phyloP scores from a whole-genome alignment of 2,888 invertebrate species.

The Nephrotoma appendiculata region DNA sequence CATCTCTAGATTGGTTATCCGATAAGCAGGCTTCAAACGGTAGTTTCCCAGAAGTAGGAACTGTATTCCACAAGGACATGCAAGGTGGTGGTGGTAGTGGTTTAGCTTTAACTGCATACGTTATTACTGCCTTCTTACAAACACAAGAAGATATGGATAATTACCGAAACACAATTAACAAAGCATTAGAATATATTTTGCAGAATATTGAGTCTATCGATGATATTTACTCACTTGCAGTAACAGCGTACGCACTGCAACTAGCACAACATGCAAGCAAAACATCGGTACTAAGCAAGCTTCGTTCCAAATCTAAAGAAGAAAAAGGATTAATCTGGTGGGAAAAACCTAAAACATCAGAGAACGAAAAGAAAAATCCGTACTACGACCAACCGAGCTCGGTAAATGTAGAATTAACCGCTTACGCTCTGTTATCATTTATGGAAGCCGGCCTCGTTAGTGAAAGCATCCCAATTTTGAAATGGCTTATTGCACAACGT shows the following conservation, averaged over 20 bases:
- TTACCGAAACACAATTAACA: slow-evolving; percentile 54
- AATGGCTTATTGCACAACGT: slow-evolving; percentile 58
- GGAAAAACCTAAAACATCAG: slow-evolving; percentile 43
- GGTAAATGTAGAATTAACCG: slow-evolving; percentile 65
- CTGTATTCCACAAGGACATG: slow-evolving; percentile 50
- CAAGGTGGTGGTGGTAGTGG: slow-evolving; percentile 58
- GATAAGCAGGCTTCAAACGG: slow-evolving; percentile 55
- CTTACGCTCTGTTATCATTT: slow-evolving; percentile 69
- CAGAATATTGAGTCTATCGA: slow-evolving; percentile 45
- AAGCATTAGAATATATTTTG: slow-evolving; percentile 61
- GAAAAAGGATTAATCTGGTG: slow-evolving; percentile 62
- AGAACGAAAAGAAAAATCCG: slow-evolving; percentile 44
- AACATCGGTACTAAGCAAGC: slow-evolving; percentile 42
- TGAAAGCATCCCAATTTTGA: slow-evolving; percentile 38
- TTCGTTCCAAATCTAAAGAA: slow-evolving; percentile 37
- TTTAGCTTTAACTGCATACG: slow-evolving; percentile 64
- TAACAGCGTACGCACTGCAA: slow-evolving; percentile 63
- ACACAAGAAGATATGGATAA: slow-evolving; percentile 30
- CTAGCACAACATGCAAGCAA: slow-evolving; percentile 57
- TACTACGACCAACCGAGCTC: slow-evolving; percentile 52
- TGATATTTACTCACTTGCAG: slow-evolving; percentile 60
- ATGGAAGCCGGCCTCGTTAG: slow-evolving; percentile 31
- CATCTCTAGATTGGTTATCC: slow-evolving; percentile 57
- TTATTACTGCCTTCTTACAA: slow-evolving; percentile 59
- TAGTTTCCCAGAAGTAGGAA: slow-evolving; percentile 67